Evolutionary conservation across 2,113 vertebrate species (phyloP), one percentile per base, ranked within the genome.

Genomic region (Prochilodus magdalenae): DNA sequence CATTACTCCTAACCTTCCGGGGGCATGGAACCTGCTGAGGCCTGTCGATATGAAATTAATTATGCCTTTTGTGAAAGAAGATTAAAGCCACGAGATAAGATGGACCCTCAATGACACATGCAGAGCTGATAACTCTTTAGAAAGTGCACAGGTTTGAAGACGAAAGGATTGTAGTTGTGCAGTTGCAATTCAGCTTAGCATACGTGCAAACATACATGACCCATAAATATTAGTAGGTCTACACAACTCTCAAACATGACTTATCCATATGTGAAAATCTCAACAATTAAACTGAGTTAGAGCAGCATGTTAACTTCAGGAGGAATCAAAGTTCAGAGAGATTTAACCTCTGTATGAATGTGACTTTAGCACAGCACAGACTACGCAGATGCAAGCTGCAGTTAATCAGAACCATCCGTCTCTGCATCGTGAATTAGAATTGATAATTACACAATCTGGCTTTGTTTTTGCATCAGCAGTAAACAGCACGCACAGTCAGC

Each of bases 361-460:
- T 84, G 80, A 55, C 59, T 76, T 76, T 80, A 88, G 86, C 81
- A 79, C 79, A 83, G 47, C 85, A 87, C 79, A 47, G 30, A 83
- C 88, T 84, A 84, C 88, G 89, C 30, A 73, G 75, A 79, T 44
- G 29, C 27, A 51, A 29, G 44, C 10, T 65, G 7, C 74, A 72
- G 36, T 80, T 75, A 67, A 75, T 76, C 78, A 81, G 55, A 63
- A 74, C 63, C 73, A 70, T 69, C 63, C 53, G 49, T 80, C 57
- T 81, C 60, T 36, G 63, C 14, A 51, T 83, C 33, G 44, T 73
- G 74, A 81, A 87, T 83, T 84, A 86, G 79, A 88, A 86, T 65
- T 76, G 80, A 84, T 86, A 80, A 87, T 86, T 87, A 80, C 47
- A 81, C 47, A 84, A 75, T 84, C 79, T 82, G 78, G 75, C 75